phyloP scores from a whole-genome alignment of 2,888 invertebrate genomes.

The Tetranychus piercei region DNA sequence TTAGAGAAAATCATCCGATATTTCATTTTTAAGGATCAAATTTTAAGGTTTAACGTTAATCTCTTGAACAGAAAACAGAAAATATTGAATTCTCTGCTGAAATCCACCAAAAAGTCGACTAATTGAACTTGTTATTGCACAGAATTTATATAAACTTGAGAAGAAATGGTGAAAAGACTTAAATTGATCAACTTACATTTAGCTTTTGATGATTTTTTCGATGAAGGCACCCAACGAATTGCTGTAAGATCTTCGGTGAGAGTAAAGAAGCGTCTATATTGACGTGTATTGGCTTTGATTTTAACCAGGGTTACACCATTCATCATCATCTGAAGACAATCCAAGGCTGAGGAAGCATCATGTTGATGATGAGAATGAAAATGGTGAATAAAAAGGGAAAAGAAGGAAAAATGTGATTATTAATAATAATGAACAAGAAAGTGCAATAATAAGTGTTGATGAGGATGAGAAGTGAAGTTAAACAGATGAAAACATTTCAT shows the following conservation, averaged over 20 bases:
- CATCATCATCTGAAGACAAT: slow-evolving; percentile 42
- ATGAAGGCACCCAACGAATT: slow-evolving; percentile 42
- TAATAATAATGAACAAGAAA: background rate
- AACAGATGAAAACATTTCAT: background rate
- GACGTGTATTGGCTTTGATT: slow-evolving; percentile 40
- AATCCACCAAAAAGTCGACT: no score
- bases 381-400: background rate
- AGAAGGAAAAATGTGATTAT: background rate
- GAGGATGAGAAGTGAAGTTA: background rate
- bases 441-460: background rate
- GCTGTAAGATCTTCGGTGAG: slow-evolving; percentile 39
- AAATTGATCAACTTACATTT: slow-evolving; percentile 33
- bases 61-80: no score
- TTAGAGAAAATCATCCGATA: no score
- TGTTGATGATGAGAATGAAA: background rate
- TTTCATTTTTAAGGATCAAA: no score
- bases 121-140: no score
- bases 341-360: slow-evolving; percentile 35
- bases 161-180: no score
- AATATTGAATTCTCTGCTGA: no score
- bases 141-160: no score
- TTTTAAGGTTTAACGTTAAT: no score
- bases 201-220: slow-evolving; percentile 43
- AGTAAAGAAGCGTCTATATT: slow-evolving; percentile 41
- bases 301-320: slow-evolving; percentile 41